Base-by-base conservation (phyloP, 2,113 vertebrate genomes). In the Sturnus vulgaris region DNA sequence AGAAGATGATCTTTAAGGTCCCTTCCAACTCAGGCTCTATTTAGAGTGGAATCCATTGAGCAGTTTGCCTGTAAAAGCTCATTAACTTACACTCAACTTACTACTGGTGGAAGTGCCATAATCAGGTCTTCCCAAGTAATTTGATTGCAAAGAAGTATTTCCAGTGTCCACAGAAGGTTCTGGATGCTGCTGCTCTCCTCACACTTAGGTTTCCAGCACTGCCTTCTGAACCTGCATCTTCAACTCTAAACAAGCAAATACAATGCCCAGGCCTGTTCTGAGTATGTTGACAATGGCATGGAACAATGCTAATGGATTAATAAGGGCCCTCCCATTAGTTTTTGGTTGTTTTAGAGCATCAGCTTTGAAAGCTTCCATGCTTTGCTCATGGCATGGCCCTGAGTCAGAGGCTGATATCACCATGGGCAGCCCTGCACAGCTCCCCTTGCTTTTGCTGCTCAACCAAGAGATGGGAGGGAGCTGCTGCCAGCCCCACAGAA, bases 361-460 rank as follows among this genome's bases (percentile, higher is more conserved):
- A 35, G 52, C 82, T 94, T 77, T 53, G 61, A 87, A 84, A 94
- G 65, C 61, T 81, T 72, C 64, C 50, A n/a, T 31, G 35, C 57
- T 65, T 33, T 79, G 76, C 46, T 75, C 63, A 52, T 33, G 69
- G 52, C 15, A 23, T 22, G 12, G 82, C 25, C 60, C 53, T 21
- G 72, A 82, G 94, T 60, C 82, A 77, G 50, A 5, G 12, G 42
- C 56, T 94, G 91, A 47, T 82, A 86, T 95, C 93, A 92, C 73
- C 80, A 84, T 23, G 61, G 84, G 76, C 65, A 83, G 80, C 86
- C 81, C 77, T 81, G 94, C 92, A 89, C 80, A 94, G 88, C 66
- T 94, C 82, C 90, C n/a, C 20, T 75, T 35, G 40, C 10, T 25
- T 30, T 17, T 59, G n/a, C 55, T 23, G 50, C 49, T 59, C 79